Percentiles rank a stretch among this genome's conserved stretches.
phyloP scores from a whole-genome alignment of 2,797 vertebrate species.

The Scolopax rusticola region DNA sequence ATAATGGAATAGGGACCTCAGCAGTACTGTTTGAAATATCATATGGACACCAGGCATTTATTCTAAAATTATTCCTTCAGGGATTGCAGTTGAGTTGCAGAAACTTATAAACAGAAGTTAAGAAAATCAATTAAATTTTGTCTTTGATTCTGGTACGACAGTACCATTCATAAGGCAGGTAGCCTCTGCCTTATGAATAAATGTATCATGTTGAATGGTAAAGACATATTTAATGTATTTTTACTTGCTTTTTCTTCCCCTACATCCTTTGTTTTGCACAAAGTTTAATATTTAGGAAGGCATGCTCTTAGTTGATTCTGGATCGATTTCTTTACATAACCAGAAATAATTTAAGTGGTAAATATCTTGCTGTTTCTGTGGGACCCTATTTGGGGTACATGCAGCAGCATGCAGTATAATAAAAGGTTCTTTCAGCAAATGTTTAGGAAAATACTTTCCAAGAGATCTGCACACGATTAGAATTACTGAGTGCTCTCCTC shows the following conservation, averaged over 20 bases:
- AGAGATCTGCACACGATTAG: constrained; percentile 89
- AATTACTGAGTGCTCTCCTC: constrained; percentile 85
- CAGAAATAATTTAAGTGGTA: constrained; percentile 23
- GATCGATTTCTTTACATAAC: not conserved
- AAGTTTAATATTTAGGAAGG: not conserved
- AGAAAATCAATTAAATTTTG: not conserved
- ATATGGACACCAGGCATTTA: not conserved
- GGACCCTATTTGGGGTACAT: constrained; percentile 54
- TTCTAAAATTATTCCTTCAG: not conserved
- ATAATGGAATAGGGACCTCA: not conserved
- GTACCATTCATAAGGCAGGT: not conserved
- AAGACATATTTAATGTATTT: not conserved
- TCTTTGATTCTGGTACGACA: not conserved
- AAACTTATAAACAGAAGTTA: not conserved
- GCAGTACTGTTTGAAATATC: not conserved
- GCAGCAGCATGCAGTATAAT: constrained; percentile 58
- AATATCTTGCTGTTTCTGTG: not conserved
- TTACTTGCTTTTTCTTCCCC: not conserved
- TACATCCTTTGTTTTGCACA: not conserved
- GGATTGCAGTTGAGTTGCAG: not conserved
- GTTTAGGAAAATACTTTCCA: constrained; percentile 82
- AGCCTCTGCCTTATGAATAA: not conserved
- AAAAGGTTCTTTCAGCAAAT: constrained; percentile 79
- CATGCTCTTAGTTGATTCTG: not conserved
- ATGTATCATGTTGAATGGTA: not conserved